Percentiles rank a stretch among this genome's conserved stretches.
Conservation (phyloP, 2,888 invertebrate species). For the Amphipoea oculea region DNA sequence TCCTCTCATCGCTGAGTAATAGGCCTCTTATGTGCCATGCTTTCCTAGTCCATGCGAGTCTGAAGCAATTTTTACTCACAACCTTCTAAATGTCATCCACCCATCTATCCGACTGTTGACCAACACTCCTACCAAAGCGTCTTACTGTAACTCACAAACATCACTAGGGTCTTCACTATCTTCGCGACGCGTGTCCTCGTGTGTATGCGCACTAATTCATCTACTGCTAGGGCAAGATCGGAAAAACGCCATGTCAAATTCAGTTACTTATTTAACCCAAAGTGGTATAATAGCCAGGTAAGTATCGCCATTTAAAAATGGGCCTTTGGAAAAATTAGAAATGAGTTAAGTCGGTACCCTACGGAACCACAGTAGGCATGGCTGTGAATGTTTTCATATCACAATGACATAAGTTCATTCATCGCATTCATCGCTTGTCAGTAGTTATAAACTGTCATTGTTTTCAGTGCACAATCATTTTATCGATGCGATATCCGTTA, state of each 20-base stretch:
- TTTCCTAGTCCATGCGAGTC: neutral
- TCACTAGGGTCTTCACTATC: too few species aligned
- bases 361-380: neutral
- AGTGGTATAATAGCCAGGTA: neutral
- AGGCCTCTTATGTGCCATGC: too few species aligned
- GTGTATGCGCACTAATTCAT: too few species aligned
- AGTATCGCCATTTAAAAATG: neutral
- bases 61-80: neutral
- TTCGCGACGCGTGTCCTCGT: too few species aligned
- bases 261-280: neutral
- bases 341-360: neutral
- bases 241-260: neutral
- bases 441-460: slow-evolving; percentile 24
- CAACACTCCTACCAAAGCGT: neutral
- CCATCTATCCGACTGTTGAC: neutral
- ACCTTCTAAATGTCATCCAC: neutral
- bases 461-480: slow-evolving; percentile 17
- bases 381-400: slow-evolving; percentile 20
- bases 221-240: neutral
- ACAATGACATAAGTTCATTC: slow-evolving; percentile 19
- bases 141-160: too few species aligned
- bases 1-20: too few species aligned
- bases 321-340: neutral
- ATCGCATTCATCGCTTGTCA: slow-evolving; percentile 2
- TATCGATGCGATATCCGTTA: slow-evolving; percentile 12